Evolutionary conservation across 2,113 vertebrate species (phyloP).

Genomic region (Hippolais icterina): DNA sequence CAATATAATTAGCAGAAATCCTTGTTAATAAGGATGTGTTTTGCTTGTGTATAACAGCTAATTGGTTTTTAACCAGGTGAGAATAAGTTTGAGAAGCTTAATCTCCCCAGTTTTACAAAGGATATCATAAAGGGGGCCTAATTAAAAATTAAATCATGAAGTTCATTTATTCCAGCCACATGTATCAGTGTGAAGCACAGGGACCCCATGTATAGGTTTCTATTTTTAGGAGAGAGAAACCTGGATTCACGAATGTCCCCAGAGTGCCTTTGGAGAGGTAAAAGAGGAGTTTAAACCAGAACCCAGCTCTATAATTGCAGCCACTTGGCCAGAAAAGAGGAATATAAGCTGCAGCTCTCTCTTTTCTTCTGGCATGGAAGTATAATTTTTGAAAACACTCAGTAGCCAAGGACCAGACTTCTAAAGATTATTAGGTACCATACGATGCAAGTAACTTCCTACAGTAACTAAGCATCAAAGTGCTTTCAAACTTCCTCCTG

Average conservation of each 20-base stretch:
- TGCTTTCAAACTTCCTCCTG: neutral
- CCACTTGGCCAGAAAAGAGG: neutral
- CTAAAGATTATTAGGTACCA: conserved; percentile 5
- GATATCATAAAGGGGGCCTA: neutral
- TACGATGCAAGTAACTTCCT: neutral
- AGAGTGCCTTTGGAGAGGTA: neutral
- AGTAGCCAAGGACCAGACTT: neutral
- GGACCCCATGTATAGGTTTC: neutral
- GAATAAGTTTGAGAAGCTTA: conserved; percentile 16
- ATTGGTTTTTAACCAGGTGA: conserved; percentile 49
- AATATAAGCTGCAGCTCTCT: neutral
- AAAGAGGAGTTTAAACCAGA: neutral
- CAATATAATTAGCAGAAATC: conserved; percentile 26
- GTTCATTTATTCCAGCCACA: conserved; percentile 15
- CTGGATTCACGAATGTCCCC: neutral
- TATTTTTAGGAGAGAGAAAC: conserved; percentile 23
- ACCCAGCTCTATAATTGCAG: neutral
- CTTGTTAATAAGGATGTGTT: neutral
- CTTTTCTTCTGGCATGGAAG: neutral
- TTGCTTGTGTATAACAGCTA: neutral
- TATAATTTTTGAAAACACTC: neutral
- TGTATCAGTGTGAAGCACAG: neutral
- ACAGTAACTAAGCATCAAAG: neutral
- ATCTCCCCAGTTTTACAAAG: conserved; percentile 25
- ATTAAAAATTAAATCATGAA: conserved; percentile 27